These are phyloP conservation scores for Syndactyla subalaris DNA, from an alignment of 2,797 vertebrate genomes.

Conservation along the genomic window DNA sequence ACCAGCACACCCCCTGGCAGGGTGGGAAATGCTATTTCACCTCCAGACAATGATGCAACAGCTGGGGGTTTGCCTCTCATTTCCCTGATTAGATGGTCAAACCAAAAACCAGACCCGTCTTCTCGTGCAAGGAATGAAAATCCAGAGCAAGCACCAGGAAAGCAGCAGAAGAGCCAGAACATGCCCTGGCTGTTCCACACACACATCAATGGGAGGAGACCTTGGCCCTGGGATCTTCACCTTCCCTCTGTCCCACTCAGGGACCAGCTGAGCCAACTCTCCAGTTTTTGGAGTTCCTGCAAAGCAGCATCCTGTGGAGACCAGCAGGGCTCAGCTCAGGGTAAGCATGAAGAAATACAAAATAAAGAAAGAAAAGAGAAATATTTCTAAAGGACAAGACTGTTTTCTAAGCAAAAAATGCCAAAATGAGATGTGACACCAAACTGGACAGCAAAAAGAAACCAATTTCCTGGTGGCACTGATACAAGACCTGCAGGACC, in stretches of 20 bases:
- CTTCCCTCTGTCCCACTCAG: background rate
- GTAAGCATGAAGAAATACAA: fast-evolving
- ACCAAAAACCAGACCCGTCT: background rate
- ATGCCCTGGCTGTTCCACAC: background rate
- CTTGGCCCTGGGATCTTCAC: background rate
- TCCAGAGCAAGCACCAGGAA: background rate
- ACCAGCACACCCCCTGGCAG: background rate
- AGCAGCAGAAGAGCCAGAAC: background rate
- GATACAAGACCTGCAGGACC: background rate
- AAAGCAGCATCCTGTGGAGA: background rate
- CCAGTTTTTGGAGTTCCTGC: background rate
- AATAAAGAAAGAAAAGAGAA: background rate
- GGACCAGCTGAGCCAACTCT: background rate
- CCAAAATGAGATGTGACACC: background rate
- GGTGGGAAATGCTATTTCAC: background rate
- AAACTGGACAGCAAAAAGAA: background rate
- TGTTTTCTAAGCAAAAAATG: background rate
- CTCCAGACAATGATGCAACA: background rate
- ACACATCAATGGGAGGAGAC: fast-evolving
- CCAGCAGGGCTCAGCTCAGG: background rate
- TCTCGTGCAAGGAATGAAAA: background rate
- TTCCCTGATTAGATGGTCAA: background rate
- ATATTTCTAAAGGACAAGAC: fast-evolving
- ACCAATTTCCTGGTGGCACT: background rate
- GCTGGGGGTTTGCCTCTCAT: background rate